Conservation (phyloP, 1,140 invertebrate species). For the Eurosta solidaginis region DNA sequence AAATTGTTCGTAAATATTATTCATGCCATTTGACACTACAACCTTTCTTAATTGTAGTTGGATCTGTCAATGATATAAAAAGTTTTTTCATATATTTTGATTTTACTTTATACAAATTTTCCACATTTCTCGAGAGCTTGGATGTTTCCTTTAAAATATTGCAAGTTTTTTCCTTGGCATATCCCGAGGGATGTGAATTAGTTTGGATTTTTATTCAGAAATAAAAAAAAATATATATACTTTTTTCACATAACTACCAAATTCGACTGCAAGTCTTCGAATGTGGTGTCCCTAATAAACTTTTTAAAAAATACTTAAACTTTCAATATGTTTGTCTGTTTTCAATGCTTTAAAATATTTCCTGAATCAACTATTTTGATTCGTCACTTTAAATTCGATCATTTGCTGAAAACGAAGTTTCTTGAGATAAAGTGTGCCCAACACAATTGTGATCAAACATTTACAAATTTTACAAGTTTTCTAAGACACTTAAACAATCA, state of each 20-base stretch:
- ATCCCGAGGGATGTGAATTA: not conserved
- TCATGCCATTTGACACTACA: not conserved
- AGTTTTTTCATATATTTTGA: not conserved
- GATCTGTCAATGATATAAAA: not conserved
- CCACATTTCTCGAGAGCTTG: not conserved
- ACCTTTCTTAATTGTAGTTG: not conserved
- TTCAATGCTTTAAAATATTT: not conserved
- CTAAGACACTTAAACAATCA: not conserved
- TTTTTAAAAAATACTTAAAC: not conserved
- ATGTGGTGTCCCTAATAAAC: not conserved
- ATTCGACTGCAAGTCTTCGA: not conserved
- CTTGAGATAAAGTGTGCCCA: not conserved
- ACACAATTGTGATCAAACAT: conserved; percentile 14
- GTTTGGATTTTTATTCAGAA: conserved; percentile 4
- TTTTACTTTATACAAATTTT: not conserved
- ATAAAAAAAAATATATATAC: too few species aligned
- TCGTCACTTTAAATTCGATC: too few species aligned
- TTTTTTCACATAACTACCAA: not conserved
- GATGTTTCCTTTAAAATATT: not conserved
- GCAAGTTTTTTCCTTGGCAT: not conserved
- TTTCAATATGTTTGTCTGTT: not conserved
- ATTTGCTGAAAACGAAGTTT: not conserved
- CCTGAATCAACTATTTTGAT: not conserved
- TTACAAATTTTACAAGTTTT: conserved; percentile 16
- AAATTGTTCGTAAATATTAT: not conserved